Conservation (phyloP, 2,888 invertebrate species). For the Diachrysia chrysitis region DNA sequence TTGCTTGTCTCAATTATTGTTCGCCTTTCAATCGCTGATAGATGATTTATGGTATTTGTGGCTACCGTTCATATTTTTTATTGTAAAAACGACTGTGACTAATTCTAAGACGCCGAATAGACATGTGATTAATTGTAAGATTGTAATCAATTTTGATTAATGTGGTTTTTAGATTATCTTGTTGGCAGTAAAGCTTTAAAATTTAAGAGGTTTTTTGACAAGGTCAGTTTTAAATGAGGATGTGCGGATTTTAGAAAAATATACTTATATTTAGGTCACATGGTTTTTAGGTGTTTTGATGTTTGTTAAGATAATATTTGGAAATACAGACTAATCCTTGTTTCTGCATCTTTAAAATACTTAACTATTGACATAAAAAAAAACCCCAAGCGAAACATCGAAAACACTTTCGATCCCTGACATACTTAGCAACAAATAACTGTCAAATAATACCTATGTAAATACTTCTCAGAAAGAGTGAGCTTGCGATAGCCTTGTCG, state of each 20-base stretch:
- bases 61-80: slow-evolving; percentile 29
- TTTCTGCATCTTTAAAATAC: no score
- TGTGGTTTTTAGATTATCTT: neutral
- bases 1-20: slow-evolving; percentile 76
- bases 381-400: neutral
- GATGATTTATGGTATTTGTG: slow-evolving; percentile 42
- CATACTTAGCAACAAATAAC: slow-evolving; percentile 32
- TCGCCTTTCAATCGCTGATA: slow-evolving; percentile 61
- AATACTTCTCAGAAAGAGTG: slow-evolving; percentile 39
- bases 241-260: neutral
- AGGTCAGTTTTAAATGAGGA: neutral
- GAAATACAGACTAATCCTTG: no score
- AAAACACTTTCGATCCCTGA: slow-evolving; percentile 21
- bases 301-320: neutral
- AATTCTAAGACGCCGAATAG: slow-evolving; percentile 17
- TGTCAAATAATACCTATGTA: slow-evolving; percentile 55
- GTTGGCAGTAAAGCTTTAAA: neutral
- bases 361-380: neutral
- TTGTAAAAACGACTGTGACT: slow-evolving; percentile 19
- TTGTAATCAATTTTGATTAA: slow-evolving; percentile 16
- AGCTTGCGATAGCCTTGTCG: slow-evolving; percentile 55
- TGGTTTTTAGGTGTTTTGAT: neutral
- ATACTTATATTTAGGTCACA: neutral
- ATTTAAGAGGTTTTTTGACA: neutral
- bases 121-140: slow-evolving; percentile 30